Conservation (phyloP, 2,113 vertebrate species). For the Vidua chalybeata region DNA sequence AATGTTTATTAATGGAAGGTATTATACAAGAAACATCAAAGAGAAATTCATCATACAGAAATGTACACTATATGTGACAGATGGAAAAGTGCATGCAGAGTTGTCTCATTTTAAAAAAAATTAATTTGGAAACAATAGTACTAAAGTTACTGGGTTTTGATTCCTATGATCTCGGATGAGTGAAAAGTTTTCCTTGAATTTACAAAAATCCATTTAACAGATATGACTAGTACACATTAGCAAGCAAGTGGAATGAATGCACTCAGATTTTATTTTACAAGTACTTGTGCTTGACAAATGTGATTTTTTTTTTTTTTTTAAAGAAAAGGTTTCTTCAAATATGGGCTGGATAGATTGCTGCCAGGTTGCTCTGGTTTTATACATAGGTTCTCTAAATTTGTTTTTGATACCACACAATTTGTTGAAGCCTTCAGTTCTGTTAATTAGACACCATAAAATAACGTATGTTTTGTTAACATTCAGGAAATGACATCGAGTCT, state of each 20-base stretch:
- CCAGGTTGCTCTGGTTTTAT: slow-evolving; percentile 81
- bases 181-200: slow-evolving; percentile 81
- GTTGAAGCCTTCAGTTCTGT: slow-evolving; percentile 72
- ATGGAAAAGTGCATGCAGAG: slow-evolving; percentile 81
- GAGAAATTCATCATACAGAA: slow-evolving; percentile 80
- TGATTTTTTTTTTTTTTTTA: slow-evolving; percentile 48
- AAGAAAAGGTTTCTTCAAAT: slow-evolving; percentile 75
- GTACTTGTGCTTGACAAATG: slow-evolving; percentile 80
- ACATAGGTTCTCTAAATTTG: slow-evolving; percentile 72
- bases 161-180: slow-evolving; percentile 76
- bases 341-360: slow-evolving; percentile 75
- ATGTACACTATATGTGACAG: slow-evolving; percentile 76
- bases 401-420: slow-evolving; percentile 73
- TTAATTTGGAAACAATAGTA: slow-evolving; percentile 67
- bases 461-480: slow-evolving; percentile 81
- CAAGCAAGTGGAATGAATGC: slow-evolving; percentile 82
- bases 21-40: slow-evolving; percentile 84
- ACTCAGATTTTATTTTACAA: slow-evolving; percentile 78
- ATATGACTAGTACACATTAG: slow-evolving; percentile 85
- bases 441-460: slow-evolving; percentile 75
- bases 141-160: slow-evolving; percentile 70
- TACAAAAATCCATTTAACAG: slow-evolving; percentile 86
- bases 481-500: slow-evolving; percentile 82
- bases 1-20: slow-evolving; percentile 85
- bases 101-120: slow-evolving; percentile 62